phyloP scores from a whole-genome alignment of 2,888 invertebrate genomes.

The Notodonta ziczac region DNA sequence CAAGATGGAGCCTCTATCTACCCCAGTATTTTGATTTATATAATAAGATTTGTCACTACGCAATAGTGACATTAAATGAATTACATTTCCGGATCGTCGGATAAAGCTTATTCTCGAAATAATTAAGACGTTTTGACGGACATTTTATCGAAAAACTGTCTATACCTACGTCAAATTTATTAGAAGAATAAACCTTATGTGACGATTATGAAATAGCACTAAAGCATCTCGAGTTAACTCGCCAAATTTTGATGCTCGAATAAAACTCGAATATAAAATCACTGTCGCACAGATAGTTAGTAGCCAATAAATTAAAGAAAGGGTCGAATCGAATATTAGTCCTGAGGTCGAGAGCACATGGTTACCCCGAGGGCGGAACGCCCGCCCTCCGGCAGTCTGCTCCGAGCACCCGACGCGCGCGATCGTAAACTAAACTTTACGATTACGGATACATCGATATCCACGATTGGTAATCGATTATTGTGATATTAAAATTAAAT shows the following conservation, averaged over 20 bases:
- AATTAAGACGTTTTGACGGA: too few species aligned
- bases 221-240: too few species aligned
- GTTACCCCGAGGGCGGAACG: conserved; percentile 69
- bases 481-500: conserved; percentile 35
- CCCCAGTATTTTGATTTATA: too few species aligned
- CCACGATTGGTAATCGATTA: conserved; percentile 31
- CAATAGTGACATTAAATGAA: too few species aligned
- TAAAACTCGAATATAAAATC: conserved; percentile 19
- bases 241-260: conserved; percentile 4
- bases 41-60: too few species aligned
- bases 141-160: too few species aligned
- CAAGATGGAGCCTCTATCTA: too few species aligned
- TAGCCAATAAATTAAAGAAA: conserved; percentile 28
- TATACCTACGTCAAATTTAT: too few species aligned
- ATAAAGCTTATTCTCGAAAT: too few species aligned
- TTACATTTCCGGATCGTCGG: too few species aligned
- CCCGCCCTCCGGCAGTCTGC: conserved; percentile 80
- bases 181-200: too few species aligned
- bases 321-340: conserved; percentile 46
- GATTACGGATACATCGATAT: conserved; percentile 41
- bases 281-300: conserved; percentile 23
- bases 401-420: conserved; percentile 66
- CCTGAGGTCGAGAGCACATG: conserved; percentile 53
- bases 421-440: conserved; percentile 50
- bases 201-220: too few species aligned